phyloP scores from a whole-genome alignment of 2,113 vertebrate species.

The Macaca fascicularis region T2T-MFA8v1.1 NC_088376.1:124471501-124472000 shows the following conservation, averaged over 20 bases:
- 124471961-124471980: slow-evolving; percentile 55
- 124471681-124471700: background rate
- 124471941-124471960: slow-evolving; percentile 40
- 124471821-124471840: background rate
- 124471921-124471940: background rate
- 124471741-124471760: background rate
- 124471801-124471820: slow-evolving; percentile 19
- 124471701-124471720: background rate
- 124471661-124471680: background rate
- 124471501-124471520: background rate
- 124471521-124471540: background rate
- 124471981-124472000: slow-evolving; percentile 70
- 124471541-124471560: no score
- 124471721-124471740: background rate
- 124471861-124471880: slow-evolving; percentile 43
- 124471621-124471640: background rate
- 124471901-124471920: slow-evolving; percentile 40
- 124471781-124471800: background rate
- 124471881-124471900: slow-evolving; percentile 41
- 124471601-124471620: background rate
- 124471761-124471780: background rate
- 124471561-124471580: background rate
- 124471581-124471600: background rate
- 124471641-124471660: background rate
- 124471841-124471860: background rate